phyloP scores from a whole-genome alignment of 2,797 vertebrate genomes.

The Eutrigla gurnardus region DNA sequence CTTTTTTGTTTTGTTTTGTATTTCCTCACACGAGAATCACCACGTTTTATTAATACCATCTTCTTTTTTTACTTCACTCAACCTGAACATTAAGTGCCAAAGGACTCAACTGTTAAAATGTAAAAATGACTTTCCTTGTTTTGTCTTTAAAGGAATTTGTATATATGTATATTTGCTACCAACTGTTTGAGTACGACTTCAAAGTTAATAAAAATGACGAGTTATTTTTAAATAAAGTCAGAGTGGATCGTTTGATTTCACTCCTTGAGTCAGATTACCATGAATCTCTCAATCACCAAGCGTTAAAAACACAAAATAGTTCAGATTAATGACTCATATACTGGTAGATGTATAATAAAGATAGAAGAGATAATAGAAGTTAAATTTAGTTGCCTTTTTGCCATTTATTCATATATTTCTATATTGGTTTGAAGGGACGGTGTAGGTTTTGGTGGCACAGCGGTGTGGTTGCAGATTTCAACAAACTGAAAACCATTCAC shows the following conservation, averaged over 20 bases:
- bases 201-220: neutral
- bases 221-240: constrained; percentile 32
- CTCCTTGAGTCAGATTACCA: too few relatives aligned
- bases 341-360: too few relatives aligned
- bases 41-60: neutral
- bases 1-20: neutral
- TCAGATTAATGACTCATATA: too few relatives aligned
- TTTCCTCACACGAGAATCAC: neutral
- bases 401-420: too few relatives aligned
- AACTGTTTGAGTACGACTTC: constrained; percentile 14
- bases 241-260: neutral
- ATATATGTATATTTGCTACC: constrained; percentile 21
- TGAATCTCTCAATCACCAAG: too few relatives aligned
- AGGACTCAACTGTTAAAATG: constrained; percentile 25
- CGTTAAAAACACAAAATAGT: too few relatives aligned
- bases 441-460: too few relatives aligned
- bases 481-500: too few relatives aligned
- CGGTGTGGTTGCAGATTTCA: too few relatives aligned
- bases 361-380: too few relatives aligned
- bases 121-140: constrained; percentile 8
- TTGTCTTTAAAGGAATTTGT: constrained; percentile 41
- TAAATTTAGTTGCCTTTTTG: too few relatives aligned
- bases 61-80: neutral
- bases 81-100: constrained; percentile 57
- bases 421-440: too few relatives aligned